Evolutionary conservation across 2,113 vertebrate genomes (phyloP), one percentile per base, ranked within the genome.

Genomic region (Cyprinus carpio): DNA sequence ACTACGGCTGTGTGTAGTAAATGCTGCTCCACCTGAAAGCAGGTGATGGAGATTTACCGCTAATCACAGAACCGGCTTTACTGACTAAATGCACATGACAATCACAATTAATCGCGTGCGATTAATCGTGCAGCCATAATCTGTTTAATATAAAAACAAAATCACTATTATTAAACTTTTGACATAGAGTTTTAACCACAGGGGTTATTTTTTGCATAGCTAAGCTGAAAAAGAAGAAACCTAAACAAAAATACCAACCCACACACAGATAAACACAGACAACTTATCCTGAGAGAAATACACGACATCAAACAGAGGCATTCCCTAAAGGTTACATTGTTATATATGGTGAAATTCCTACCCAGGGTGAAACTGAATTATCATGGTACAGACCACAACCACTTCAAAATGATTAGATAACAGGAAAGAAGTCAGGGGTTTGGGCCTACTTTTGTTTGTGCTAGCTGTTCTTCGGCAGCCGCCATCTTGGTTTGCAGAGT

Each of bases 401-500:
- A 69, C 18, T 27, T 51, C 9, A n/a, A 2, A 58, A 4, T 72
- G 8, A 60, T 37, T 16, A 34, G n/a, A 37, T 60, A 20, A 20
- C 37, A 65, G 58, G 13, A 58, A 81, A 82, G 27, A 46, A 23
- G 20, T 78, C 56, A 9, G 7, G 25, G 1, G 23, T 64, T 2
- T 6, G 20, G 20, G 1, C 29, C 51, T 37, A 91, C 96, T 94
- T 97, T 94, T 16, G 96, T 82, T 89, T 96, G 95, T 9, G 91
- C 71, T 0, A 95, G 81, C 86, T 96, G 94, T 83, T 95, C 95
- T 89, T 97, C 96, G 0, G 90, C 92, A 11, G 93, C 75, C 0
- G 13, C 75, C 0, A 92, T 89, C 85, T 96, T 97, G 15, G n/a
- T 87, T 77, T 97, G 96, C 91, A 96, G 91, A 20, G 71, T 81